Base-by-base conservation (phyloP, 2,797 vertebrate species). In the Liparis tanakae region DNA sequence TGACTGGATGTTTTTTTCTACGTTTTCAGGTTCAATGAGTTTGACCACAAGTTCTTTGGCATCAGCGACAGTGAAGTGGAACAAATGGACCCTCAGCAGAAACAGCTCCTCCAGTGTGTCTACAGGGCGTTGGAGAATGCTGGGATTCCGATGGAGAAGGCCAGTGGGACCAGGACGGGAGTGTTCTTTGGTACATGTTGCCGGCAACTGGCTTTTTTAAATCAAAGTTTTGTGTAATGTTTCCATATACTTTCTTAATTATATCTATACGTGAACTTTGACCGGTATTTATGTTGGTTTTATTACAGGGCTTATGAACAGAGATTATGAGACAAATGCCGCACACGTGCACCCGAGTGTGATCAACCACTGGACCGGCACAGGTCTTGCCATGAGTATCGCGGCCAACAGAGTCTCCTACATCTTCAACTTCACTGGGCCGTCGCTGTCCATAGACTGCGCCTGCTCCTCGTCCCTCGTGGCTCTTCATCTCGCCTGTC, bases 391-490 rank as follows among this genome's bases (percentile, higher is more conserved):
- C 69, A 94, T 94, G 93, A 96, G 96, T 63, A 95, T 96, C 33
- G 94, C 94, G 70, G 95, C 96, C 39, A 97, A 97, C 88, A 92
- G 96, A 70, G 91, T 97, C 68, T 97, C 96, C 13, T 97, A 95
- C 72, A 82, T 87, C 7, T 97, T 97, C 85, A 95, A 97, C 84
- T 93, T 97, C 84, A 97, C 96, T 34, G 96, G 96, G 33, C 96
- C 96, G 0, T 97, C 96, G 0, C 48, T 97, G 57, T 44, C 93
- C 34, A 84, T 97, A 0, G 96, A 97, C 84, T 93, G 91, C 2
- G 96, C 96, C 0, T 97, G 96, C 63, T 97, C 96, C 0, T 97
- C 96, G 0, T 97, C 96, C 1, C 88, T 96, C 2, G 96, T 96
- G 68, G 95, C 96, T 63, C 90, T 97, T 69, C 96, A 97, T 76